These are phyloP conservation scores for Amphibalanus amphitrite DNA, from an alignment of 1,140 invertebrate species.

Conservation along the genomic window DNA sequence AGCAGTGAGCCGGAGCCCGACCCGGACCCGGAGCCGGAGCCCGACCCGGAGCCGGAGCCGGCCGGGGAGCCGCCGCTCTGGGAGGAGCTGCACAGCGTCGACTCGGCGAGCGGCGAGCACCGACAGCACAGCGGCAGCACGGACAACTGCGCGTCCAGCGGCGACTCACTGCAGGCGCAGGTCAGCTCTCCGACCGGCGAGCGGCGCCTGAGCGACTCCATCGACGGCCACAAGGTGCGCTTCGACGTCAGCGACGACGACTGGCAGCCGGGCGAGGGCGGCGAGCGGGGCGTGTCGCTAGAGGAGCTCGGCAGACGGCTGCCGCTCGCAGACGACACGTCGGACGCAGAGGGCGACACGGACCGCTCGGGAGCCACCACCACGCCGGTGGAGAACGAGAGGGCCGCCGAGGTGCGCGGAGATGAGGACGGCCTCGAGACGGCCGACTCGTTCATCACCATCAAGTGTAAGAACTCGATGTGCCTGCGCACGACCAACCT, in stretches of 20 bases:
- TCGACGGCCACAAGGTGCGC: slow-evolving; percentile 1
- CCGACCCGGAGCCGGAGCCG: no score
- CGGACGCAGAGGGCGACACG: slow-evolving; percentile 2
- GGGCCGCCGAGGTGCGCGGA: slow-evolving; percentile 21
- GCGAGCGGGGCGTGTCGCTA: neutral
- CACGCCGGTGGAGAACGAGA: slow-evolving; percentile 3
- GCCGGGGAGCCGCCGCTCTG: neutral
- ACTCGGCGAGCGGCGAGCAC: neutral
- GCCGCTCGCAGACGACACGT: slow-evolving; percentile 4
- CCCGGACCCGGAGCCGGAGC: no score
- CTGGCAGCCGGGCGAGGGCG: neutral
- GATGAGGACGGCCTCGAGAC: slow-evolving; percentile 7
- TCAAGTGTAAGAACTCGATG: slow-evolving; percentile 18
- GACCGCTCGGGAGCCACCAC: slow-evolving; percentile 11
- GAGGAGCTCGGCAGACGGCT: neutral
- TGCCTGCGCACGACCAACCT: slow-evolving; percentile 25
- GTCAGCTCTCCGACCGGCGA: neutral
- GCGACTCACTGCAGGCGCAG: slow-evolving; percentile 1
- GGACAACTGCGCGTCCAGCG: neutral
- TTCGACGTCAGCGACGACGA: neutral
- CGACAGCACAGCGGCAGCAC: neutral
- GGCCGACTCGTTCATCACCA: neutral
- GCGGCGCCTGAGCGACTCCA: neutral
- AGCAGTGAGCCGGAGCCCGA: neutral
- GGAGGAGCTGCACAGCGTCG: neutral